Percentiles rank a stretch among this genome's conserved stretches.
Evolutionary conservation across 2,888 invertebrate species (phyloP).

Genomic region (Melieria crassipennis): DNA sequence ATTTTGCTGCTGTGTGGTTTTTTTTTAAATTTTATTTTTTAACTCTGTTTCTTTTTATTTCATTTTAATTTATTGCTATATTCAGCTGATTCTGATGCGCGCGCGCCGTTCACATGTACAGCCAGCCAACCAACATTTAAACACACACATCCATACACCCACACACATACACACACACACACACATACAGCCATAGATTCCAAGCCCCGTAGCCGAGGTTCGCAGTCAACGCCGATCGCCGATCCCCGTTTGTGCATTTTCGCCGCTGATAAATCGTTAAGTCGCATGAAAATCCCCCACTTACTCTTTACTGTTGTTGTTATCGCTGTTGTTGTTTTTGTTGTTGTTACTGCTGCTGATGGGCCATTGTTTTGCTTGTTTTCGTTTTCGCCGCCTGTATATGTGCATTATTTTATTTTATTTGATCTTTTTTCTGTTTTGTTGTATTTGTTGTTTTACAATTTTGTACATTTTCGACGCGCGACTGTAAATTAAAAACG

Average conservation of each 20-base stretch:
- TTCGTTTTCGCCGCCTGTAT: too few species aligned
- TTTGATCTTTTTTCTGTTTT: slow-evolving; percentile 25
- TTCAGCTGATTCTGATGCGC: slow-evolving; percentile 55
- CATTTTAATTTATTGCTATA: slow-evolving; percentile 59
- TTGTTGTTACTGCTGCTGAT: not conserved
- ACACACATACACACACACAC: not conserved
- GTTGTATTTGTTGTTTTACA: slow-evolving; percentile 49
- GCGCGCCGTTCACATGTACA: slow-evolving; percentile 40
- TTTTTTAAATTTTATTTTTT: slow-evolving; percentile 4
- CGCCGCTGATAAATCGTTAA: slow-evolving; percentile 32
- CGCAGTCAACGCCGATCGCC: not conserved
- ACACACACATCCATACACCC: not conserved
- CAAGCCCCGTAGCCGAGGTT: not conserved
- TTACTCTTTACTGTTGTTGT: slow-evolving; percentile 16
- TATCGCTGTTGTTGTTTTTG: slow-evolving; percentile 6
- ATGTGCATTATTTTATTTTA: slow-evolving; percentile 27
- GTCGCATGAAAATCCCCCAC: slow-evolving; percentile 32
- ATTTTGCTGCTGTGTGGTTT: too few species aligned
- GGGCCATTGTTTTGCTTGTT: too few species aligned
- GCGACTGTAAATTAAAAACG: slow-evolving; percentile 39
- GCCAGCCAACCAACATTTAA: not conserved
- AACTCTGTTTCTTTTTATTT: slow-evolving; percentile 45
- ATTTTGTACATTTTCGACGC: slow-evolving; percentile 36
- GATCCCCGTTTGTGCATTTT: not conserved
- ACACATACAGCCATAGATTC: not conserved